Evolutionary conservation across 2,888 invertebrate genomes (phyloP).

Genomic region (Osedax fenrisi): DNA sequence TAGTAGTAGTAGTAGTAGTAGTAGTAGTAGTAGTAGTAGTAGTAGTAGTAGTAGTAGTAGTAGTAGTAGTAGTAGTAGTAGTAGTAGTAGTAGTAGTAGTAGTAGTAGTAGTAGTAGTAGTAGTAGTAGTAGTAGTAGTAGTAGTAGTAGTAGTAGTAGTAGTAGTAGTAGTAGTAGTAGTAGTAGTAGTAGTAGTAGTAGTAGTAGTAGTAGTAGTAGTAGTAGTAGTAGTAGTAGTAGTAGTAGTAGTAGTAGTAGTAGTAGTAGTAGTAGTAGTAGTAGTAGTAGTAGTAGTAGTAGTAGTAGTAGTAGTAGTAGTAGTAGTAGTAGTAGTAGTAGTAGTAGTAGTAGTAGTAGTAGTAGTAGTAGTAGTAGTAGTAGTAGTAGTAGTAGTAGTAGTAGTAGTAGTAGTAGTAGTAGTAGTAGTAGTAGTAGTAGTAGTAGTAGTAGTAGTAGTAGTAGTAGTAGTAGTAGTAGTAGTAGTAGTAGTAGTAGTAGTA

Average conservation of each 20-base stretch:
- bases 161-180: constrained; percentile 11
- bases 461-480: background rate
- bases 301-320: constrained; percentile 4
- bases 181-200: constrained; percentile 11
- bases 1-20: constrained; percentile 16
- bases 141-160: constrained; percentile 6
- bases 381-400: constrained; percentile 19
- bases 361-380: constrained; percentile 21
- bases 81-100: constrained; percentile 11
- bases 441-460: constrained; percentile 16
- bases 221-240: constrained; percentile 11
- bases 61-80: constrained; percentile 11
- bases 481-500: background rate
- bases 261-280: constrained; percentile 11
- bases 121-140: constrained; percentile 14
- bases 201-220: constrained; percentile 13
- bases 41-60: constrained; percentile 11
- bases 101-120: constrained; percentile 13
- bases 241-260: constrained; percentile 5
- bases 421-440: constrained; percentile 17
- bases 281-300: background rate
- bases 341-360: constrained; percentile 20
- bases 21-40: constrained; percentile 15
- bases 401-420: constrained; percentile 19
- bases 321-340: constrained; percentile 9